Conservation (phyloP, 2,113 vertebrate species). For the Lamprotornis superbus region DNA sequence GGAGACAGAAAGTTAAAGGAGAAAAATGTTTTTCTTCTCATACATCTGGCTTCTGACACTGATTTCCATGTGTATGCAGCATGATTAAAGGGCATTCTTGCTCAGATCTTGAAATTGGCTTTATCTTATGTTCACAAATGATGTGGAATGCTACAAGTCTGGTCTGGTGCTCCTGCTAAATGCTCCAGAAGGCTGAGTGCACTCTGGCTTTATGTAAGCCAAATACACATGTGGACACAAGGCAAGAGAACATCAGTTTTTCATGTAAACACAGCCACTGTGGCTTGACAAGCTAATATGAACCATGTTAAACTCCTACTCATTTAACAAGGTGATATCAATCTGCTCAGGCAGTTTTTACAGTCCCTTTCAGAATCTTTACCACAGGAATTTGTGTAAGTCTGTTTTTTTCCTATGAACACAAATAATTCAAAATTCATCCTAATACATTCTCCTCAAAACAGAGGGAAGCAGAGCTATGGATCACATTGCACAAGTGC, state of each 20-base stretch:
- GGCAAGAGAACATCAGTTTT: constrained; percentile 29
- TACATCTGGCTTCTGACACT: constrained; percentile 33
- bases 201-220: constrained; percentile 32
- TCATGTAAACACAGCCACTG: constrained; percentile 52
- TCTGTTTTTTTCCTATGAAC: not conserved
- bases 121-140: constrained; percentile 51
- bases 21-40: constrained; percentile 18
- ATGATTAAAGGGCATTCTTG: constrained; percentile 56
- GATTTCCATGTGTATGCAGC: constrained; percentile 9
- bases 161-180: constrained; percentile 42
- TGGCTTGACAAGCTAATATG: constrained; percentile 44
- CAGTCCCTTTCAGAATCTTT: not conserved
- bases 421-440: not conserved
- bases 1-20: constrained; percentile 25
- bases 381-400: not conserved
- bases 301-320: constrained; percentile 28
- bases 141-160: constrained; percentile 63
- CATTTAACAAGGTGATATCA: not conserved
- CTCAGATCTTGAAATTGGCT: constrained; percentile 43
- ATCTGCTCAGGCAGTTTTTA: constrained; percentile 15
- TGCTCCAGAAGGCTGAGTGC: not conserved
- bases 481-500: not conserved
- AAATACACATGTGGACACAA: constrained; percentile 27
- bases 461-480: not conserved
- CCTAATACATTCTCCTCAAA: not conserved